Percentiles rank a stretch among this genome's conserved stretches.
These are phyloP conservation scores for Hormaphis cornu DNA, from an alignment of 1,140 invertebrate genomes.

Conservation along the genomic window DNA sequence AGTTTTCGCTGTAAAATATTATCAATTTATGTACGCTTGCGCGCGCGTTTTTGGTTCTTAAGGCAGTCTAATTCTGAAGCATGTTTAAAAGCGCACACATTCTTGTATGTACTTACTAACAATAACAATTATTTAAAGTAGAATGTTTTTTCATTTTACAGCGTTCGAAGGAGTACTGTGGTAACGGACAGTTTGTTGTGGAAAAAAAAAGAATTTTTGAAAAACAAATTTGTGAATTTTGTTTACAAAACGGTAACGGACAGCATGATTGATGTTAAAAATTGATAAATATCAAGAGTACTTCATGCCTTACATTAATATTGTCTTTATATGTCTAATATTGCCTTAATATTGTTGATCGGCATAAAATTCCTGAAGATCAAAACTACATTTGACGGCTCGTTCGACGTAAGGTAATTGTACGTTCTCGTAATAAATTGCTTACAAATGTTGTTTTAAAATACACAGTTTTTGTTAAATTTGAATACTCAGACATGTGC, in stretches of 20 bases:
- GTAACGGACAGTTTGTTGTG: background rate
- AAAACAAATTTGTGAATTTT: slow-evolving; percentile 3
- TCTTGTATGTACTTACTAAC: too few species aligned
- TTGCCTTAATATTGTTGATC: slow-evolving; percentile 12
- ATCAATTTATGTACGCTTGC: too few species aligned
- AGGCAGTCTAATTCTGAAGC: background rate
- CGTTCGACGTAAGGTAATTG: background rate
- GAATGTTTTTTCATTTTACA: background rate
- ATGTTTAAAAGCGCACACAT: too few species aligned
- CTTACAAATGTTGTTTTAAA: slow-evolving; percentile 35
- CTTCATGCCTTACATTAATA: background rate
- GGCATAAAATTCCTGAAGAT: background rate
- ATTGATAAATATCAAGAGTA: slow-evolving; percentile 16
- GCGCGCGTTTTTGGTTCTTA: too few species aligned
- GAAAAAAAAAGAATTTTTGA: background rate
- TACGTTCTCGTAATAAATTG: background rate
- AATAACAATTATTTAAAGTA: background rate
- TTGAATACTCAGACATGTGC: slow-evolving; percentile 58
- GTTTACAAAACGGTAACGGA: slow-evolving; percentile 2
- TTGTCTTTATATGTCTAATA: too few species aligned
- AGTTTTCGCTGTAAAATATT: too few species aligned
- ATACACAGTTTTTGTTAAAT: slow-evolving; percentile 34
- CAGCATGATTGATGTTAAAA: background rate
- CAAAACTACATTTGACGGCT: slow-evolving; percentile 3
- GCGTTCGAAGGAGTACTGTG: background rate